Base-by-base conservation (phyloP, 2,113 vertebrate genomes). In the Helogale parvula region DNA sequence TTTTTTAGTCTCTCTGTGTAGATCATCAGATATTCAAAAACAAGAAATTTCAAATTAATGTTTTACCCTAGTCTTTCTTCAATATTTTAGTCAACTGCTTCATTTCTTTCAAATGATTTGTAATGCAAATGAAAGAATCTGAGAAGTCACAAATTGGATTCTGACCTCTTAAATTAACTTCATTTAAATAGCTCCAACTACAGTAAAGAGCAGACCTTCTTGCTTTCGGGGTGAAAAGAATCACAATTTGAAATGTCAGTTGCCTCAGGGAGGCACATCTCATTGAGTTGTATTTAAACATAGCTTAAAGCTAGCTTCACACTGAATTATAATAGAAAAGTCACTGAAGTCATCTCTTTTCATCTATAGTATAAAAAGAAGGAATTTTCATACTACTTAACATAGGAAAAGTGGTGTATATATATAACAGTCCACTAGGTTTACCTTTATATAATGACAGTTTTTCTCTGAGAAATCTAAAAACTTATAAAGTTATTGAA, bases 101-200 rank as follows among this genome's bases (percentile, higher is more conserved):
- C 21, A 87, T 83, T 54, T 14, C 33, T 50, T 95, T 85, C 71
- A 92, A 89, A 83, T 77, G 57, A 93, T 88, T 84, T 92, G 66
- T 88, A 92, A 93, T 96, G 96, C 85, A 96, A 90, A 93, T 95
- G 82, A 97, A 96, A 96, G 91, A 82, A 90, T 74, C 88, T 89
- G 86, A 95, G 79, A 90, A 96, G 96, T 83, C 86, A 92, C 66
- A 93, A 95, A 35, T 84, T 97, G 68, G 91, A 95, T 89, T 95
- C 54, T 97, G 96, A 98, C 94, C 93, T 96, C 74, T 95, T 86
- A 91, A 96, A 94, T 96, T 94, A 96, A 97, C 79, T 96, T 96
- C 68, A 92, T 80, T 98, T 94, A 95, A 95, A 97, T 95, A 91
- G 76, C 74, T 94, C 63, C 86, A 57, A 87, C 71, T 89, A 90